Conservation (phyloP, 2,797 vertebrate genomes). For the Sebastes melanostomus region DNA sequence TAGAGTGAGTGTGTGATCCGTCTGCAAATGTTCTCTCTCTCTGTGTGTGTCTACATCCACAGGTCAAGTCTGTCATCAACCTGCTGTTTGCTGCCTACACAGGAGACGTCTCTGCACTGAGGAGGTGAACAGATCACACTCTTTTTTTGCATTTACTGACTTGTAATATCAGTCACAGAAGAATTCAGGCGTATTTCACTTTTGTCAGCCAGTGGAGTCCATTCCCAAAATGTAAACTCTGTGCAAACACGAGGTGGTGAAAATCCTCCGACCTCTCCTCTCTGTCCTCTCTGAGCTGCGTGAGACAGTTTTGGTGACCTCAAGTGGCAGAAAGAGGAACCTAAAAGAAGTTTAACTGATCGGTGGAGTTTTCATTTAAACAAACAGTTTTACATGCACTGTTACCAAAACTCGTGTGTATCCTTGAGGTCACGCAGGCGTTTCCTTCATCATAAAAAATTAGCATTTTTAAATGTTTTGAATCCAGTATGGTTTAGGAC, state of each 20-base stretch:
- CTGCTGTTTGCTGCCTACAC: conserved; percentile 97
- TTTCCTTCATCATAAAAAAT: not conserved
- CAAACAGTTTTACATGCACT: not conserved
- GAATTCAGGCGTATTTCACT: no score
- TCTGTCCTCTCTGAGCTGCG: not conserved
- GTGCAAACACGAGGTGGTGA: not conserved
- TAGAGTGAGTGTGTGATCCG: not conserved
- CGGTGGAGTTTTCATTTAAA: not conserved
- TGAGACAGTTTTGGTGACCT: not conserved
- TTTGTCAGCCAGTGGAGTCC: not conserved
- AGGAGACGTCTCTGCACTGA: conserved; percentile 94
- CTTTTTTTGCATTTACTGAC: not conserved
- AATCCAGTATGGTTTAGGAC: no score
- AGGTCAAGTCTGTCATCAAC: conserved; percentile 99
- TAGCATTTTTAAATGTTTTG: not conserved
- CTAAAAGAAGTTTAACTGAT: not conserved
- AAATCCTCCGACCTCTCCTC: not conserved
- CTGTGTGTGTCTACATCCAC: conserved; percentile 26
- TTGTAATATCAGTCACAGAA: no score
- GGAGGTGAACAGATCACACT: conserved; percentile 84
- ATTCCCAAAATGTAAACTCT: not conserved
- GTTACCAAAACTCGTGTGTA: not conserved
- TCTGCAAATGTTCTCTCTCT: conserved; percentile 7
- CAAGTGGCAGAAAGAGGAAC: not conserved
- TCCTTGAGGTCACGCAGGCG: not conserved